Conservation (phyloP, 92 coral and sea anemone genomes). For the Porites evermanni region DNA sequence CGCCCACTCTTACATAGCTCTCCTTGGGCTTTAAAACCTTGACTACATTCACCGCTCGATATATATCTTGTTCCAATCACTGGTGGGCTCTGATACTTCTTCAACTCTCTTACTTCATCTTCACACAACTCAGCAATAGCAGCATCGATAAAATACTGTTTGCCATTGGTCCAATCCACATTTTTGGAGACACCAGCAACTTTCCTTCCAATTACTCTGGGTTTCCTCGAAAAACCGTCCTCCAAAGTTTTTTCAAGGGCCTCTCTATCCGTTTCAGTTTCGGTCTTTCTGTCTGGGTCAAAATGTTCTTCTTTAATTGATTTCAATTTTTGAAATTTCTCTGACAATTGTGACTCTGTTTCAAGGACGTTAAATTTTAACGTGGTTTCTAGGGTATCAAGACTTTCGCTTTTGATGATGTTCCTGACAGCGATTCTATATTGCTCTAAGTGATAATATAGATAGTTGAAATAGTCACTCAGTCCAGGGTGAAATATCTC, state of each 20-base stretch:
- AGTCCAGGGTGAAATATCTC: constrained; percentile 16
- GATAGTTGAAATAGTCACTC: not conserved
- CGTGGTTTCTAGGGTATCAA: not conserved
- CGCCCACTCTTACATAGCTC: constrained; percentile 28
- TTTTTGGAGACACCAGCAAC: constrained; percentile 20
- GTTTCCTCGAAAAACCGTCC: not conserved
- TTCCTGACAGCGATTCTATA: not conserved
- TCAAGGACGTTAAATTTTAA: no score
- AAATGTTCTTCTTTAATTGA: not conserved
- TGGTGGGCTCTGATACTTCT: not conserved
- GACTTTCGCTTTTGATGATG: not conserved
- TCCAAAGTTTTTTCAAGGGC: not conserved
- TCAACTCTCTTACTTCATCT: not conserved
- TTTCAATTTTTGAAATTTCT: not conserved
- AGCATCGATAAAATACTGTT: constrained; percentile 41
- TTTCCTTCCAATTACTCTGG: constrained; percentile 30
- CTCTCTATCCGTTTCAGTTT: no score
- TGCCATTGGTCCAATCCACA: not conserved
- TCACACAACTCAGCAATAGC: constrained; percentile 34
- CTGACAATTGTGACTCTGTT: not conserved
- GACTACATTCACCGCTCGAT: not conserved
- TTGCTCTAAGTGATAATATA: not conserved
- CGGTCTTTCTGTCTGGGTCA: not conserved
- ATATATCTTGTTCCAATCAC: not conserved
- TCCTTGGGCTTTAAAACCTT: not conserved